Conservation (phyloP, 2,113 vertebrate genomes). For the Scatophagus argus region DNA sequence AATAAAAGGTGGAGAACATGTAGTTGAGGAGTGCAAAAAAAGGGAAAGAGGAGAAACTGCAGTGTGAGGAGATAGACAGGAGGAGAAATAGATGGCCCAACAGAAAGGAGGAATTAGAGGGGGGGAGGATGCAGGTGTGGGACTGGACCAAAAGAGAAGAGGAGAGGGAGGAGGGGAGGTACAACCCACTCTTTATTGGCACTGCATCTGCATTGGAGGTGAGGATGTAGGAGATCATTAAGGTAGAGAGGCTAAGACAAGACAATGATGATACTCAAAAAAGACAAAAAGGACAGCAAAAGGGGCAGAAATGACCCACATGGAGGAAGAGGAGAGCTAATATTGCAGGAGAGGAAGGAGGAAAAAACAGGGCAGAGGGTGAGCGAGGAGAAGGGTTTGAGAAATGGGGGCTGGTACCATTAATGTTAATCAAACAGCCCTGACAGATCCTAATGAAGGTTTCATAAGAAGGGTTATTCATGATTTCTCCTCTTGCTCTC, state of each 20-base stretch:
- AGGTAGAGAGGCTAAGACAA: conserved; percentile 23
- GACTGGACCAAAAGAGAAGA: background rate
- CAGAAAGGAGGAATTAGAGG: background rate
- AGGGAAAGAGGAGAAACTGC: conserved; percentile 7
- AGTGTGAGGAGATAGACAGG: background rate
- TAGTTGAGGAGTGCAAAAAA: conserved; percentile 40
- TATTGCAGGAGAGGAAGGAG: background rate
- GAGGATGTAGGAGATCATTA: conserved; percentile 34
- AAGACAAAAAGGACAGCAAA: conserved; percentile 7
- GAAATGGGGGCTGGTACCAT: conserved; percentile 53
- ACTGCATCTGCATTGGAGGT: conserved; percentile 19
- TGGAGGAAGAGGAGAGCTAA: background rate
- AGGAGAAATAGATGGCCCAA: conserved; percentile 34
- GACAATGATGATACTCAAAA: background rate
- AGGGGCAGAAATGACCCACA: background rate
- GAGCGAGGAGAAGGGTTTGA: conserved; percentile 21
- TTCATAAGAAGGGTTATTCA: conserved; percentile 68
- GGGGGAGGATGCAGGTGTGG: conserved; percentile 42
- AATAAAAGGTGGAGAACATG: conserved; percentile 35
- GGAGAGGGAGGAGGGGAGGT: background rate
- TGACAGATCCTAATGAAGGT: conserved; percentile 73
- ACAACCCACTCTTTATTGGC: conserved; percentile 27
- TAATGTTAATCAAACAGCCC: conserved; percentile 72
- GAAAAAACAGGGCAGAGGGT: background rate
- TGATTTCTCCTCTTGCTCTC: conserved; percentile 46